Evolutionary conservation across 2,113 vertebrate species (phyloP), one percentile per base, ranked within the genome.

Genomic region (Eretmochelys imbricata): DNA sequence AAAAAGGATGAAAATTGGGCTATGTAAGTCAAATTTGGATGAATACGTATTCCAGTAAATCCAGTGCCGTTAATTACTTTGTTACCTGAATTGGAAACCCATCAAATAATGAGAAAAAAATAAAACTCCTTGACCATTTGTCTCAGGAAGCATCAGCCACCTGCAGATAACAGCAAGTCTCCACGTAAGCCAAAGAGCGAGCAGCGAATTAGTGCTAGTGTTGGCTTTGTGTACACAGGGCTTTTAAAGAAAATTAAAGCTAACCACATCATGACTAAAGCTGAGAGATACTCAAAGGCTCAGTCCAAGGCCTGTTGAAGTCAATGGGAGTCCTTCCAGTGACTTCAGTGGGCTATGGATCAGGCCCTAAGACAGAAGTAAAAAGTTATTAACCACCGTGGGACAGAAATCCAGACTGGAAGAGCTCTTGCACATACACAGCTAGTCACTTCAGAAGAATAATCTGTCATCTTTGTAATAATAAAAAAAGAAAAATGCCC

Each of bases 51-150:
- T 97, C 85, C 51, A 87, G 89, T 86, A 91, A 82, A 89, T 97
- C 78, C 93, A 86, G 89, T 90, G 82, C 65, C 81, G 65, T 97
- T 98, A 97, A 97, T 96, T 97, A 93, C 87, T 97, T 97, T 84
- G 76, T 93, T 96, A 89, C 80, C 53, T 89, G 93, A 96, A 96
- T 95, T 86, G 89, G 88, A 95, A 97, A 93, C 89, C 48, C 42
- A 95, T 96, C 87, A 91, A 92, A 94, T 93, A 95, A 93, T 13
- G 38, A 35, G 57, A 22, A 20, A 7, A 72, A 4, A 90, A 96
- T 95, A 93, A 95, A 94, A 22, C 72, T 93, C 86, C 89, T 93
- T 82, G 93, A 92, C 79, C 91, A 65, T 97, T 91, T 85, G 31
- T 86, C 87, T 69, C 72, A 92, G 92, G 82, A 79, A 91, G 59